Percentiles rank a stretch among this genome's conserved stretches.
These are phyloP conservation scores for Pygocentrus nattereri DNA, from an alignment of 2,797 vertebrate genomes.

Conservation along the genomic window DNA sequence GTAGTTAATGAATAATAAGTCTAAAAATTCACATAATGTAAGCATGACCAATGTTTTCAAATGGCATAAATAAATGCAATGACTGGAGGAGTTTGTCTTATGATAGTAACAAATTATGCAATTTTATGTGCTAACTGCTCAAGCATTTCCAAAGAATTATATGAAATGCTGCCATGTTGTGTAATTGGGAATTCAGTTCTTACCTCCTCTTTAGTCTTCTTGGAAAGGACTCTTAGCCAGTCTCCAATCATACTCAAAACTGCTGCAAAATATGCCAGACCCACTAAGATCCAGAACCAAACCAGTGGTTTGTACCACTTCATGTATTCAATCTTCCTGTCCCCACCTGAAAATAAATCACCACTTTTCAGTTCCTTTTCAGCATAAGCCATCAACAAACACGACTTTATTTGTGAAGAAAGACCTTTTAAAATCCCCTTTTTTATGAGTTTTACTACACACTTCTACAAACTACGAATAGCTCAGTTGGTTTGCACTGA, in stretches of 20 bases:
- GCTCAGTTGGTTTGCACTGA: too few relatives aligned
- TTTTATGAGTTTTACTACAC: too few relatives aligned
- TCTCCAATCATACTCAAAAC: slow-evolving; percentile 99
- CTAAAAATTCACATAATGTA: too few relatives aligned
- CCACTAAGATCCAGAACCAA: slow-evolving; percentile 99
- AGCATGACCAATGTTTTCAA: background rate
- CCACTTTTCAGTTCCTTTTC: background rate
- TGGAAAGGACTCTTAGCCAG: slow-evolving; percentile 95
- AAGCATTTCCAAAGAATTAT: background rate
- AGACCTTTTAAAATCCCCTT: too few relatives aligned
- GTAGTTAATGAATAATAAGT: too few relatives aligned
- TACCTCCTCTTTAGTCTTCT: slow-evolving; percentile 99
- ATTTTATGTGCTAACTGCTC: background rate
- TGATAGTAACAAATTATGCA: background rate
- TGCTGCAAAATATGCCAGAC: slow-evolving; percentile 96
- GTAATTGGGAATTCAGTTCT: background rate
- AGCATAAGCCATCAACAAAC: background rate
- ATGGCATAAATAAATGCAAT: background rate
- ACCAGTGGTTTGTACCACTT: slow-evolving; percentile 98
- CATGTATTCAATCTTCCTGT: slow-evolving; percentile 87
- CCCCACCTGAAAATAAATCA: slow-evolving; percentile 83
- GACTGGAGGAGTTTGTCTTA: background rate
- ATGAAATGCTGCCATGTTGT: background rate
- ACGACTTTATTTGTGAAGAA: background rate
- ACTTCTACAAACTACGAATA: too few relatives aligned